Evolutionary conservation across 2,888 invertebrate species (phyloP).

Genomic region (Sminthurinus aureus): DNA sequence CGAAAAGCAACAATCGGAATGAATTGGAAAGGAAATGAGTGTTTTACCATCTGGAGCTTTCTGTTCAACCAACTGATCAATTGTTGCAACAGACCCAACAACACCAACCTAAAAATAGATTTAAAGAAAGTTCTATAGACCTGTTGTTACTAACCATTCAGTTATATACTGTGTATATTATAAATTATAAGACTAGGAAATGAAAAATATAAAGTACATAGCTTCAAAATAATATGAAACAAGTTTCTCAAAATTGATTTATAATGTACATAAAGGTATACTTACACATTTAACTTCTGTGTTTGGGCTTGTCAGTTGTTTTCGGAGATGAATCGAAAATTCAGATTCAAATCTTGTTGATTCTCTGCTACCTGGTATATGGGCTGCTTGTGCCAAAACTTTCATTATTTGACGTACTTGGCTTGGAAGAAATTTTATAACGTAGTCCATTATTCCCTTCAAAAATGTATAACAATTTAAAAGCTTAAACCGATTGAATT

Average conservation of each 20-base stretch:
- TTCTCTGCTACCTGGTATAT: constrained; percentile 31
- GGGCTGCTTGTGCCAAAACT: constrained; percentile 29
- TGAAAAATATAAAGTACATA: too few species aligned
- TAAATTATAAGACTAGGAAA: too few species aligned
- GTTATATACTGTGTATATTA: too few species aligned
- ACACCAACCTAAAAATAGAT: not conserved
- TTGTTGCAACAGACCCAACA: constrained; percentile 30
- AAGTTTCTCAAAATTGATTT: too few species aligned
- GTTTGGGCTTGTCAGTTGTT: constrained; percentile 29
- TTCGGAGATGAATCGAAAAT: constrained; percentile 31
- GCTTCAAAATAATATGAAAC: too few species aligned
- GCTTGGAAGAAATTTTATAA: constrained; percentile 25
- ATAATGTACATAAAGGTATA: too few species aligned
- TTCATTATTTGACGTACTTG: constrained; percentile 29
- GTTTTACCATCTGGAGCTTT: constrained; percentile 18
- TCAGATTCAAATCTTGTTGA: constrained; percentile 39
- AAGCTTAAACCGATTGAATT: too few species aligned
- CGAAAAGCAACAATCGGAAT: too few species aligned
- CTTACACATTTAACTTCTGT: constrained; percentile 32
- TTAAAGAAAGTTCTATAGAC: too few species aligned
- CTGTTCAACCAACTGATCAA: constrained; percentile 33
- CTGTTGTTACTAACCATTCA: too few species aligned
- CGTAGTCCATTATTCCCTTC: constrained; percentile 40
- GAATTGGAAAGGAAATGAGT: too few species aligned
- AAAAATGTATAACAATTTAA: too few species aligned